A percentile compares a stretch with the other conserved stretches of the same genome.
These are phyloP conservation scores for Cephalopachus bancanus DNA, from an alignment of 2,797 vertebrate species.

Conservation along the genomic window DNA sequence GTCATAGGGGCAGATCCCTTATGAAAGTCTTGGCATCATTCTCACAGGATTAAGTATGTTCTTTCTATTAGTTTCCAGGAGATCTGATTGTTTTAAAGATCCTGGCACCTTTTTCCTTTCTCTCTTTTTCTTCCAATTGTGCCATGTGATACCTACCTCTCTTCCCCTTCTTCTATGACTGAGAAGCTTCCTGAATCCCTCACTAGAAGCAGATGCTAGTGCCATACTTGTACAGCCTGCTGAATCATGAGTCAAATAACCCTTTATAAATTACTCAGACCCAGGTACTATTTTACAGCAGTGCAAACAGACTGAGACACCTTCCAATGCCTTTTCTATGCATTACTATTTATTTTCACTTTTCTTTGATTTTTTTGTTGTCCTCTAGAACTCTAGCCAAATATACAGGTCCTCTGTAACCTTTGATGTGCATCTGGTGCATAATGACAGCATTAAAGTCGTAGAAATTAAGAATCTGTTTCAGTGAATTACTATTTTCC, in stretches of 20 bases:
- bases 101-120: neutral
- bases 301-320: neutral
- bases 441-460: conserved; percentile 61
- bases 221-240: neutral
- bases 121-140: neutral
- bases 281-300: neutral
- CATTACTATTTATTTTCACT: neutral
- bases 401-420: neutral
- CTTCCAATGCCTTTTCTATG: neutral
- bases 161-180: neutral
- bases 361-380: neutral
- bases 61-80: neutral
- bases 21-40: neutral
- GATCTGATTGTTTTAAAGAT: neutral
- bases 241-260: no score
- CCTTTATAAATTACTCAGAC: neutral
- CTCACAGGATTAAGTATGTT: neutral
- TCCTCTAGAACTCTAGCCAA: neutral
- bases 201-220: neutral
- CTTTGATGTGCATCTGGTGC: neutral
- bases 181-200: neutral
- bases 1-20: neutral
- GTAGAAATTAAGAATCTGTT: neutral
- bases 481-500: conserved; percentile 52
- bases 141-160: neutral